These are phyloP conservation scores for Acanthopagrus latus DNA, from an alignment of 2,797 vertebrate species.

Conservation along the genomic window DNA sequence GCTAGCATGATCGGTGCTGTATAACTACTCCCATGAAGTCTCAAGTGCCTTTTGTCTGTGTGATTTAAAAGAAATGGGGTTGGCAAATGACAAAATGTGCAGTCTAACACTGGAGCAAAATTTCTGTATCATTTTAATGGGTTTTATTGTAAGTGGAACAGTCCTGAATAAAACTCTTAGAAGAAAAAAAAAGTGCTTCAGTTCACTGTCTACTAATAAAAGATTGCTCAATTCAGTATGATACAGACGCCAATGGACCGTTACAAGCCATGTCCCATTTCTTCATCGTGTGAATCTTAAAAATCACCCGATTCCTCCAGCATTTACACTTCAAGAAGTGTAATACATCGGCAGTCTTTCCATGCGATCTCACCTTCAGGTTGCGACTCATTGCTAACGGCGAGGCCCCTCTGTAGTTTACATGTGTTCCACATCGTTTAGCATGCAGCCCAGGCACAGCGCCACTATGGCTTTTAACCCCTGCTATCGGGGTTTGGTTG, in stretches of 20 bases:
- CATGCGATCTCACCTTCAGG: conserved; percentile 47
- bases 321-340: conserved; percentile 46
- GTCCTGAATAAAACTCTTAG: conserved; percentile 22
- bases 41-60: conserved; percentile 46
- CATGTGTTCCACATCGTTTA: conserved; percentile 87
- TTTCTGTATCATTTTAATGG: conserved; percentile 30
- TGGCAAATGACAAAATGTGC: conserved; percentile 39
- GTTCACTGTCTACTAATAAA: conserved; percentile 26
- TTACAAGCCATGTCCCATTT: conserved; percentile 36
- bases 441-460: conserved; percentile 87
- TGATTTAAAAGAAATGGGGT: conserved; percentile 42
- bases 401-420: conserved; percentile 77
- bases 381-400: conserved; percentile 50
- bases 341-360: conserved; percentile 37
- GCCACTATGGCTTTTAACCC: conserved; percentile 92
- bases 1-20: conserved; percentile 37
- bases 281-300: conserved; percentile 49
- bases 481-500: conserved; percentile 76
- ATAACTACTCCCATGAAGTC: conserved; percentile 47
- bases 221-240: conserved; percentile 28
- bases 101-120: conserved; percentile 8
- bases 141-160: conserved; percentile 34
- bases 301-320: conserved; percentile 35
- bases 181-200: conserved; percentile 3
- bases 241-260: conserved; percentile 10